Evolutionary conservation across 2,113 vertebrate genomes (phyloP), one percentile per base, ranked within the genome.

Genomic region (Odobenus rosmarus): DNA sequence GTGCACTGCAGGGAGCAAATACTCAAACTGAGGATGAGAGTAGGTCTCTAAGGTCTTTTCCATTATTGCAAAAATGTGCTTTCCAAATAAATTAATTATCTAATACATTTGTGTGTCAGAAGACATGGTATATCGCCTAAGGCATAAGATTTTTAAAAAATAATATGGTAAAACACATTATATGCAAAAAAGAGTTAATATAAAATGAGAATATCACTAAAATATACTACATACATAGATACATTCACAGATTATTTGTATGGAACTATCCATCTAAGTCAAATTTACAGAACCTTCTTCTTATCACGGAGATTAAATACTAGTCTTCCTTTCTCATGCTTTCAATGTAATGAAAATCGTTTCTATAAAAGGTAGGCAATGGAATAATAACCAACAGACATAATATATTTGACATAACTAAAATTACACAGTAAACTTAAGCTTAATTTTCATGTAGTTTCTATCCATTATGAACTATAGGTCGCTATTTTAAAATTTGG

Each of bases 331-430:
- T 61, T 86, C 12, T 24, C 0, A 12, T 71, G 46, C 23, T 80
- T 95, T 94, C 84, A 84, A 96, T 88, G 64, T 90, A 90, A 74
- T 79, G 8, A 15, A 93, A 57, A n/a, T 87, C 0, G 49, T 57
- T 15, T 21, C 6, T 36, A 71, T 19, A 59, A 19, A 71, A 8
- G 31, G 39, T 67, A 91, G 74, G 31, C 14, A 88, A 76, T 33
- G 28, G 5, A 16, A 61, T 61, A 97, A 9, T 46, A 91, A 90
- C 19, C 5, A 84, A 7, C 1, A 86, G 14, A 88, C 8, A 51
- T 33, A 74, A 79, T 33, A 81, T 39, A 89, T 57, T 90, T 91
- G 6, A 97, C 93, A 92, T 94, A 55, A 64, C n/a, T 93, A 69
- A 77, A 89, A 93, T 80, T 49, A 55, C 3, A 57, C 23, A 3